Base-by-base conservation (phyloP, 30 jellyfish, hydroid and myxozoan genomes). In the Phacellophora camtschatica region DNA sequence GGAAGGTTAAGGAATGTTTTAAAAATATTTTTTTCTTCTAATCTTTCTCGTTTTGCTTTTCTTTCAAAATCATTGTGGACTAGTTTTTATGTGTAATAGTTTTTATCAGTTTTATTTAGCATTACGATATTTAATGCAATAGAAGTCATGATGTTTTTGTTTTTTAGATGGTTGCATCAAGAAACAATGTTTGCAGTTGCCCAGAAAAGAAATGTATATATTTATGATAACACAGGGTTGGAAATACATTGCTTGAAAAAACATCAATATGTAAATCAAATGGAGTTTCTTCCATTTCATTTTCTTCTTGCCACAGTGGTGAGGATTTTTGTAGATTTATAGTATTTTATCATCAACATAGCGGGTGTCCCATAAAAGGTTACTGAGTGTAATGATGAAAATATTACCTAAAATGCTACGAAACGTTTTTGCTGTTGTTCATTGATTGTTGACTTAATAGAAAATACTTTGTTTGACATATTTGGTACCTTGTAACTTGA, bases 101-200 rank as follows among this genome's bases (percentile, higher is more conserved):
- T 24, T 18, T 24, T 55, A 11, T 55, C 11, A 24, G 27, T 22
- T 12, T 62, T 16, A 62, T n/a, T n/a, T n/a, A n/a, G n/a, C n/a
- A n/a, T n/a, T n/a, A n/a, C n/a, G n/a, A n/a, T n/a, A n/a, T n/a
- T n/a, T n/a, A n/a, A n/a, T 30, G 18, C 19, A 5, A 5, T 16
- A 8, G 66, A 9, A 16, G 31, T 16, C 10, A 7, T 12, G 13
- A n/a, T 48, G 5, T 2, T 36, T 32, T 23, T 37, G 2, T 27
- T 22, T 51, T 31, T 34, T 28, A 95, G 99, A 57, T 95, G 99
- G 99, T 73, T 95, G 43, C 99, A 95, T 74, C 97, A 95, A 56
- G 99, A 95, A 43, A 84, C 97, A n/a, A 48, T 83, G 80, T 88
- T 95, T 88, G 99, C 99, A 29, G 99, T 87, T 18, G 99, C 99